Conservation (phyloP, 1,140 invertebrate genomes). For the Theocolax elegans region DNA sequence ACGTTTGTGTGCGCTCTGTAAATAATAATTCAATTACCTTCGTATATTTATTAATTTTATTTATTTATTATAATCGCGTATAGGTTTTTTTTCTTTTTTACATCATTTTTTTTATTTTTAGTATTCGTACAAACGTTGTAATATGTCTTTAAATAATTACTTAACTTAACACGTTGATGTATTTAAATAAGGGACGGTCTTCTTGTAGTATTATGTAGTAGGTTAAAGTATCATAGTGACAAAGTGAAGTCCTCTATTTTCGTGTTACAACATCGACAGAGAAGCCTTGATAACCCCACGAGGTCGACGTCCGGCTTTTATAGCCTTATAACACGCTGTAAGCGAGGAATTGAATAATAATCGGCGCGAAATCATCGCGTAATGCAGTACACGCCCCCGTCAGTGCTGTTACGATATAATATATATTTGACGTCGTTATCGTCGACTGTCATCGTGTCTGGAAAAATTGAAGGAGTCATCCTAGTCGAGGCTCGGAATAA, state of each 20-base stretch:
- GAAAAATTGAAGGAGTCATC: conserved; percentile 16
- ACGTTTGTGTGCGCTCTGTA: too few relatives aligned
- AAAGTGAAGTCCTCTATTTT: not conserved
- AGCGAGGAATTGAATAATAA: conserved; percentile 22
- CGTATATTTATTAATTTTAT: too few relatives aligned
- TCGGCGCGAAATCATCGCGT: not conserved
- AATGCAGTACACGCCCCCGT: conserved; percentile 8
- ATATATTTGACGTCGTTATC: not conserved
- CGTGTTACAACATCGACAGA: not conserved
- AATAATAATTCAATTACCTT: too few relatives aligned
- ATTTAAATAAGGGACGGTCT: too few relatives aligned
- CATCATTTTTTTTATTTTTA: too few relatives aligned
- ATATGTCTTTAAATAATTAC: too few relatives aligned
- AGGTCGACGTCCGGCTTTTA: conserved; percentile 2
- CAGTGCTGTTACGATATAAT: not conserved
- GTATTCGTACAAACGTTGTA: too few relatives aligned
- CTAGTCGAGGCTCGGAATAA: conserved; percentile 35
- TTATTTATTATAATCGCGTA: too few relatives aligned
- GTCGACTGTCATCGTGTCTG: conserved; percentile 6
- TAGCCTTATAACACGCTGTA: not conserved
- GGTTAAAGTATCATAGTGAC: too few relatives aligned
- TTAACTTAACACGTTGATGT: too few relatives aligned
- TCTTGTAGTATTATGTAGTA: too few relatives aligned
- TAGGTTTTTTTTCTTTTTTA: too few relatives aligned
- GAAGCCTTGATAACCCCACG: not conserved